Evolutionary conservation across 2,113 vertebrate genomes (phyloP), one percentile per base, ranked within the genome.

Genomic region (Perca flavescens): DNA sequence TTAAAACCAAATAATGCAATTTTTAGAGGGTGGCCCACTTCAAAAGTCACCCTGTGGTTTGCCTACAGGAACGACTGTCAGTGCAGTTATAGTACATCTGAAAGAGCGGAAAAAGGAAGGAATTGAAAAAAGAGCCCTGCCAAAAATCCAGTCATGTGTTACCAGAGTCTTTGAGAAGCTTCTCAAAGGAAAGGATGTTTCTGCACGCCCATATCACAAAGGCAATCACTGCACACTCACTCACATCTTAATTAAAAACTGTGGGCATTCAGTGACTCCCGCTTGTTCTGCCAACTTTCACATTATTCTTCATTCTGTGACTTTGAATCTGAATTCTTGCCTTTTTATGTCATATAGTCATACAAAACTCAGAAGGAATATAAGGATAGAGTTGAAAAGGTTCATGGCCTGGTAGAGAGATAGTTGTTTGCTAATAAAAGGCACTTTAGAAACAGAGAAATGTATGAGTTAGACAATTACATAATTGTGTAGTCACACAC

Each of bases 221-320:
- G 89, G 65, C 82, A 90, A 91, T 91, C 81, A 74, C 68, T 49
- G 61, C 83, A 80, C 70, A 72, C 74, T 86, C 82, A 64, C 71
- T 87, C 82, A 84, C 76, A 82, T 89, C 84, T 91, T 89, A 89
- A 90, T 93, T 85, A 91, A 86, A 92, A 91, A 70, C 25, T 62
- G 47, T 65, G 68, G 61, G 76, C 83, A 78, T 40, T 79, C 70
- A 80, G 43, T 70, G 66, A 52, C 57, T 79, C 74, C 15, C 40
- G 36, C 56, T 74, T 77, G 58, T 77, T 67, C 77, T 80, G 68
- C 71, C 81, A 87, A 84, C 47, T 72, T 68, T 40, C 54, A 70
- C 64, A 69, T 66, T 77, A 53, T 53, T 54, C 22, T 58, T 72
- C 63, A 63, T 34, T 58, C 28, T 54, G 21, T 54, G 22, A 75